These are phyloP conservation scores for Drosophila truncata DNA, from an alignment of 1,140 invertebrate genomes.

Conservation along the genomic window DNA sequence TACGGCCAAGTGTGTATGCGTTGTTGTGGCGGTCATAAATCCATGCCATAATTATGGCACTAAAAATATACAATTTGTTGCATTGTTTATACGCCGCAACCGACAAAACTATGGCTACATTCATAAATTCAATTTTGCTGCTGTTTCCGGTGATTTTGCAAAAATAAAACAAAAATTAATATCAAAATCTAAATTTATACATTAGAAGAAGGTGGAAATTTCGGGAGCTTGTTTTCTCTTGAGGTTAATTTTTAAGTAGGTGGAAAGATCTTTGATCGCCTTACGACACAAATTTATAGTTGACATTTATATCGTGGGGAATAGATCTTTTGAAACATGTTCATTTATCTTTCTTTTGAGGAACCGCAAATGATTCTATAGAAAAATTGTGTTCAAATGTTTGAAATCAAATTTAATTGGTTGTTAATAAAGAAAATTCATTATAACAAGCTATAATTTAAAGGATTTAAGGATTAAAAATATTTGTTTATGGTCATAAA, in stretches of 20 bases:
- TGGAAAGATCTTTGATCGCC: constrained; percentile 27
- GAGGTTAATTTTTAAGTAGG: constrained; percentile 19
- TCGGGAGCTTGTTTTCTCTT: neutral
- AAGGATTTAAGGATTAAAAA: neutral
- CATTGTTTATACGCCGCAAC: constrained; percentile 36
- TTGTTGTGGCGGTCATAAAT: constrained; percentile 25
- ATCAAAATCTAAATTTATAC: constrained; percentile 8
- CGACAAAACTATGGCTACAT: constrained; percentile 6
- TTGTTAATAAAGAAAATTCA: neutral
- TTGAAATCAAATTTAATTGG: constrained; percentile 17
- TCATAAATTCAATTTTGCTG: constrained; percentile 30
- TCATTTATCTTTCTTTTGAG: constrained; percentile 11
- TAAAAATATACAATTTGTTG: constrained; percentile 36
- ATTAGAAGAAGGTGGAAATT: neutral
- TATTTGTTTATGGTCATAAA: neutral
- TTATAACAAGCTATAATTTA: neutral
- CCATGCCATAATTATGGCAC: constrained; percentile 31
- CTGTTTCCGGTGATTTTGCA: constrained; percentile 56
- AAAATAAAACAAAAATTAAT: constrained; percentile 33
- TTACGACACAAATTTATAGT: constrained; percentile 32
- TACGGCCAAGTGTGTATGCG: constrained; percentile 2
- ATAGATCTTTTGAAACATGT: constrained; percentile 13
- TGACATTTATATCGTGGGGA: constrained; percentile 24
- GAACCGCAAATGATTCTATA: constrained; percentile 1
- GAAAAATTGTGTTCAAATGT: neutral